Evolutionary conservation across 35 echinoderm and acorn worm species (phyloP).

Genomic region (Anneissia japonica): DNA sequence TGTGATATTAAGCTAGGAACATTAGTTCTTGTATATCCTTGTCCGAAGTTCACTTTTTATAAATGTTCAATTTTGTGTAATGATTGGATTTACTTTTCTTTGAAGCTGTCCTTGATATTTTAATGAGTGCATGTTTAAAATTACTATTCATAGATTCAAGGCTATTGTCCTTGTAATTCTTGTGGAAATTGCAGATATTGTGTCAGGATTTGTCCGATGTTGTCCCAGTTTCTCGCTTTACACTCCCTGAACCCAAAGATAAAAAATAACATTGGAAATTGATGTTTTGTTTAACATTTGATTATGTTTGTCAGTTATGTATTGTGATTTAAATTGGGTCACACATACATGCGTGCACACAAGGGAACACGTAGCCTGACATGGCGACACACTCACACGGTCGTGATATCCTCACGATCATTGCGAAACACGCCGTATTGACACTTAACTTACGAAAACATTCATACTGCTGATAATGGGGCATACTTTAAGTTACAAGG

Average conservation of each 20-base stretch:
- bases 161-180: background rate
- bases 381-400: background rate
- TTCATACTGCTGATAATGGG: no score
- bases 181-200: background rate
- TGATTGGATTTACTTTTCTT: background rate
- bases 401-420: background rate
- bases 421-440: background rate
- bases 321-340: background rate
- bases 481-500: no score
- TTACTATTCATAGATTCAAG: background rate
- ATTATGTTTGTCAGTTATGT: background rate
- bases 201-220: background rate
- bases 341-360: background rate
- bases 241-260: background rate
- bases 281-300: background rate
- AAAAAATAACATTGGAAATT: background rate
- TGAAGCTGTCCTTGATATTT: background rate
- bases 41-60: no score
- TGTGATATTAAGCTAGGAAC: no score
- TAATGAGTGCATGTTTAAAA: background rate
- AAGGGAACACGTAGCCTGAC: background rate
- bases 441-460: background rate
- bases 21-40: no score
- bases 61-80: background rate
- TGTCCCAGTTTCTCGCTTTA: background rate